Evolutionary conservation across 2,797 vertebrate species (phyloP).

Genomic region (Percopsis omiscomaycus): DNA sequence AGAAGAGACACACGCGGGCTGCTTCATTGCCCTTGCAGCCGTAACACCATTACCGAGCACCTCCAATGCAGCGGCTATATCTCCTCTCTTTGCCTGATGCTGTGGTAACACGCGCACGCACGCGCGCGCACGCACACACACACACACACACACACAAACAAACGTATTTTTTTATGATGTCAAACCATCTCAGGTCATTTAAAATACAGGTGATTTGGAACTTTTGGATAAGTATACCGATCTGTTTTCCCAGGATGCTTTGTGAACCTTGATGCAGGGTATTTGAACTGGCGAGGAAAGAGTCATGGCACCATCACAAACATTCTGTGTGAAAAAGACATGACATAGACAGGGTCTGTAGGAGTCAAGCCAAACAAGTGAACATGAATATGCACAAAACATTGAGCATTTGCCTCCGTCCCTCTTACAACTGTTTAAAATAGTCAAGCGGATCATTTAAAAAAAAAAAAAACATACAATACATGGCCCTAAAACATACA

Average conservation of each 20-base stretch:
- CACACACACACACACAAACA: neutral
- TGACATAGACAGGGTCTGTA: slow-evolving; percentile 11
- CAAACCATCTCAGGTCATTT: neutral
- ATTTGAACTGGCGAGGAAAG: slow-evolving; percentile 62
- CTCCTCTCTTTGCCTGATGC: slow-evolving; percentile 68
- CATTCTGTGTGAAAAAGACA: slow-evolving; percentile 49
- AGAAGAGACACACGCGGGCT: slow-evolving; percentile 52
- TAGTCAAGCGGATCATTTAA: too few relatives aligned
- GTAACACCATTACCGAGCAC: slow-evolving; percentile 63
- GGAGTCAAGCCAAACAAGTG: too few relatives aligned
- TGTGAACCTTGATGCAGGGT: slow-evolving; percentile 67
- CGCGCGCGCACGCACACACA: slow-evolving; percentile 13
- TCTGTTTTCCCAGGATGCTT: slow-evolving; percentile 71
- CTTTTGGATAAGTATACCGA: slow-evolving; percentile 60
- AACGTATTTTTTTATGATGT: neutral
- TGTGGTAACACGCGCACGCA: slow-evolving; percentile 35
- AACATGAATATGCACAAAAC: too few relatives aligned
- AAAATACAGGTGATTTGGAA: slow-evolving; percentile 14
- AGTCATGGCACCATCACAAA: slow-evolving; percentile 45
- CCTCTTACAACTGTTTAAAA: too few relatives aligned
- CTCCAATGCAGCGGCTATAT: slow-evolving; percentile 66
- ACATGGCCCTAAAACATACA: slow-evolving; percentile 4
- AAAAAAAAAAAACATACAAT: neutral
- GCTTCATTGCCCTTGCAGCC: slow-evolving; percentile 34
- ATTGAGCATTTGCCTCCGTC: too few relatives aligned